A percentile compares a stretch with the other conserved stretches of the same genome.
Evolutionary conservation across 1,140 invertebrate species (phyloP).

Genomic region (Bombus consobrinus): DNA sequence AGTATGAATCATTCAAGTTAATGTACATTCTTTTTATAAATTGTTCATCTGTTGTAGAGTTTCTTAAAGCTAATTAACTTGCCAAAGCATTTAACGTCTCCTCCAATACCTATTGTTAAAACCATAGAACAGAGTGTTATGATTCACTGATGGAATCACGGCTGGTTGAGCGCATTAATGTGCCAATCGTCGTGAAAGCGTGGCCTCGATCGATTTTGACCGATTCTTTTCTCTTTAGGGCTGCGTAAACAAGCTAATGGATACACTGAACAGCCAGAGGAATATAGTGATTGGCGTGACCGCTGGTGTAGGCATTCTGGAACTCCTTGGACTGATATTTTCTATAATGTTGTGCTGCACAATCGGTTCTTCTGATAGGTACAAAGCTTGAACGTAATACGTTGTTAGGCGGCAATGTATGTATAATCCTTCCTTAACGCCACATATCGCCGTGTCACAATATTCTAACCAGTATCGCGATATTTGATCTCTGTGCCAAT

Average conservation of each 20-base stretch:
- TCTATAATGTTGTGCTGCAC: conserved; percentile 91
- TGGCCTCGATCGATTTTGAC: neutral
- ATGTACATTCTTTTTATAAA: neutral
- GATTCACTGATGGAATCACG: conserved; percentile 27
- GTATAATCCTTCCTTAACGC: conserved; percentile 17
- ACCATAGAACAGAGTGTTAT: neutral
- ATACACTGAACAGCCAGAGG: conserved; percentile 85
- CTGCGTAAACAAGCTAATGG: conserved; percentile 88
- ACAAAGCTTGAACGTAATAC: conserved; percentile 85
- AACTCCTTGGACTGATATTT: conserved; percentile 90
- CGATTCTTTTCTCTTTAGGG: conserved; percentile 83
- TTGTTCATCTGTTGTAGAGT: neutral
- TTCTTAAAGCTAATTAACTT: neutral
- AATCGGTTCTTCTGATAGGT: conserved; percentile 86
- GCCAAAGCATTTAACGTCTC: neutral
- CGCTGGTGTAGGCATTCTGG: conserved; percentile 86
- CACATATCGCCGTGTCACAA: conserved; percentile 25
- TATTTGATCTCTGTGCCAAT: conserved; percentile 51
- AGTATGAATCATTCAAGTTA: neutral
- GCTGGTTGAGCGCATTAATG: conserved; percentile 16
- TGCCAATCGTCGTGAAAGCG: neutral
- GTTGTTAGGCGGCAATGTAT: neutral
- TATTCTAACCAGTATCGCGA: conserved; percentile 19
- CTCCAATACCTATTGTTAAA: neutral
- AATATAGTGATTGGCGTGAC: conserved; percentile 86